Evolutionary conservation across 2,113 vertebrate genomes (phyloP).

Genomic region (Nettapus auritus): DNA sequence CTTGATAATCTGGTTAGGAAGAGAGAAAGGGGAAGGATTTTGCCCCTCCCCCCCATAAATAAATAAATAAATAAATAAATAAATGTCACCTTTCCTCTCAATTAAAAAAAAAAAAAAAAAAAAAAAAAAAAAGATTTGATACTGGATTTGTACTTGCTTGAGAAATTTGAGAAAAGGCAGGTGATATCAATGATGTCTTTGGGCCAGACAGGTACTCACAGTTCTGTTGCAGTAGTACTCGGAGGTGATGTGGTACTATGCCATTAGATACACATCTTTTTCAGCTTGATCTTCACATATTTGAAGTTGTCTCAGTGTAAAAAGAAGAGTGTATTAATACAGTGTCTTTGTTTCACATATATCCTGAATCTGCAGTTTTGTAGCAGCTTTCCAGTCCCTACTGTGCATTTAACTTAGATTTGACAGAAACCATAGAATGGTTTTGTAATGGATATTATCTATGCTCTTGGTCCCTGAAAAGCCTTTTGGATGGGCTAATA

Average conservation of each 20-base stretch:
- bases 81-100: rapidly evolving
- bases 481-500: slow-evolving; percentile 73
- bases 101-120: not conserved
- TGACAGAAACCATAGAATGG: slow-evolving; percentile 68
- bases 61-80: too few relatives aligned
- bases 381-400: slow-evolving; percentile 55
- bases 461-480: slow-evolving; percentile 70
- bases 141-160: not conserved
- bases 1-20: not conserved
- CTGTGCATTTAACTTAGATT: slow-evolving; percentile 71
- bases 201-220: not conserved
- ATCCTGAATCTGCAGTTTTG: slow-evolving; percentile 73
- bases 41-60: not conserved
- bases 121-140: not conserved
- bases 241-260: not conserved
- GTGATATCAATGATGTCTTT: not conserved
- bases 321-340: not conserved
- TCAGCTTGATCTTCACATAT: not conserved
- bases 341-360: slow-evolving; percentile 56
- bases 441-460: slow-evolving; percentile 70
- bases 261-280: not conserved
- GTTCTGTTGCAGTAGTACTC: not conserved
- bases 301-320: not conserved
- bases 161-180: not conserved
- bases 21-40: not conserved